Conservation (phyloP, 2,113 vertebrate genomes). For the Gracilinanus agilis region DNA sequence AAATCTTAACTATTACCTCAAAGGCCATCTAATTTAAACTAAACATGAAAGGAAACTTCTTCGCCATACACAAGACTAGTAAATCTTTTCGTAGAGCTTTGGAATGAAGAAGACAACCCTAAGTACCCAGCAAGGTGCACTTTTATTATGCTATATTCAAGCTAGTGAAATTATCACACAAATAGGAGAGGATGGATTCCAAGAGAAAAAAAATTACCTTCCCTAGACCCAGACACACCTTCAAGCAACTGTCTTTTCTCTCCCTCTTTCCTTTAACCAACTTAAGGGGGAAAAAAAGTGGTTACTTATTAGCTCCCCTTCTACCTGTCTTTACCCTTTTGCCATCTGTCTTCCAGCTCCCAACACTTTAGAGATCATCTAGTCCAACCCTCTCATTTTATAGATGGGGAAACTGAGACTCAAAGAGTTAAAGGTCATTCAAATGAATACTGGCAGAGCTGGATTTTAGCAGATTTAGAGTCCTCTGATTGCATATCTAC, state of each 20-base stretch:
- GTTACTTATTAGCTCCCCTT: neutral
- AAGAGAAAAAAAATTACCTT: neutral
- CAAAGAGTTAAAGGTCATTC: neutral
- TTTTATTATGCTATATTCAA: slow-evolving; percentile 24
- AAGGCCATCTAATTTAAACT: neutral
- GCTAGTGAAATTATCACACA: neutral
- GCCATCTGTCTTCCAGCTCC: too few species aligned
- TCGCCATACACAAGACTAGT: neutral
- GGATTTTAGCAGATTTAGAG: neutral
- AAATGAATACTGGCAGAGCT: neutral
- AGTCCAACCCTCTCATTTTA: neutral
- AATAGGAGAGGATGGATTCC: neutral
- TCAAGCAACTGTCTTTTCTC: neutral
- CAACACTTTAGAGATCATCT: neutral
- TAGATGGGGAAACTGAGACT: neutral
- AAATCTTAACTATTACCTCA: neutral
- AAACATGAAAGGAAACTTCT: neutral
- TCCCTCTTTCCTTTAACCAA: neutral
- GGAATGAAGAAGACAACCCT: slow-evolving; percentile 11
- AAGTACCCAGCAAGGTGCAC: neutral
- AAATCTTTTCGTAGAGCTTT: slow-evolving; percentile 25
- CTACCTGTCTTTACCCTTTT: too few species aligned
- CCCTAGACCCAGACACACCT: neutral
- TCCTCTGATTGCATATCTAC: neutral
- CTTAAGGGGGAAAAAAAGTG: neutral